Conservation (phyloP, 2,797 vertebrate species). For the Ambastaia sidthimunki region DNA sequence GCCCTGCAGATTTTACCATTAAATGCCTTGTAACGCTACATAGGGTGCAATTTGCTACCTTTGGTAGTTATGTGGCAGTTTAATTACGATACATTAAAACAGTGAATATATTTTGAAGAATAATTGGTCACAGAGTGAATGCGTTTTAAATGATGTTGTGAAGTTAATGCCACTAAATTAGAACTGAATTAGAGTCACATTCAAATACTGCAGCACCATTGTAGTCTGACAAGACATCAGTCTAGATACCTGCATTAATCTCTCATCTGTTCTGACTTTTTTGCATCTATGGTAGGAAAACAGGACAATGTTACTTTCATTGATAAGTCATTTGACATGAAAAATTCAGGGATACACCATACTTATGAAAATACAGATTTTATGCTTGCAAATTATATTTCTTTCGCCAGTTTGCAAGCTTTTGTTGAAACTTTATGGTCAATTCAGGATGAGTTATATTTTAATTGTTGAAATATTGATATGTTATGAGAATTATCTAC, state of each 20-base stretch:
- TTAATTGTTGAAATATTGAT: constrained; percentile 28
- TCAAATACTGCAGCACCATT: too few relatives aligned
- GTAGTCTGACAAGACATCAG: background rate
- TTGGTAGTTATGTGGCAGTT: background rate
- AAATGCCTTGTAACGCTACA: background rate
- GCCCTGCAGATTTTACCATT: background rate
- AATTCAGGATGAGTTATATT: constrained; percentile 35
- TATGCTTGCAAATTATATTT: constrained; percentile 19
- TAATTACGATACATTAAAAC: background rate
- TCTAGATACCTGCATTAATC: background rate
- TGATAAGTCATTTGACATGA: constrained; percentile 2
- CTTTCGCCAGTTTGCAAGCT: constrained; percentile 13
- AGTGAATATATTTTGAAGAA: background rate
- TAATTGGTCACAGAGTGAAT: background rate
- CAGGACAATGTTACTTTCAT: background rate
- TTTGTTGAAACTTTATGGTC: constrained; percentile 17
- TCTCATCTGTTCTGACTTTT: background rate
- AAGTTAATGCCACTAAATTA: background rate
- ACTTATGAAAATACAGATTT: background rate
- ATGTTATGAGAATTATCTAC: constrained; percentile 1
- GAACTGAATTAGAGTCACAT: background rate
- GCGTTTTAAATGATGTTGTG: background rate
- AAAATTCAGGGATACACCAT: constrained; percentile 46
- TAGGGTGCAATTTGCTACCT: background rate
- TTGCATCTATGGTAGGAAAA: constrained; percentile 17